phyloP scores from a whole-genome alignment of 2,113 vertebrate genomes.

The Mesocricetus auratus region DNA sequence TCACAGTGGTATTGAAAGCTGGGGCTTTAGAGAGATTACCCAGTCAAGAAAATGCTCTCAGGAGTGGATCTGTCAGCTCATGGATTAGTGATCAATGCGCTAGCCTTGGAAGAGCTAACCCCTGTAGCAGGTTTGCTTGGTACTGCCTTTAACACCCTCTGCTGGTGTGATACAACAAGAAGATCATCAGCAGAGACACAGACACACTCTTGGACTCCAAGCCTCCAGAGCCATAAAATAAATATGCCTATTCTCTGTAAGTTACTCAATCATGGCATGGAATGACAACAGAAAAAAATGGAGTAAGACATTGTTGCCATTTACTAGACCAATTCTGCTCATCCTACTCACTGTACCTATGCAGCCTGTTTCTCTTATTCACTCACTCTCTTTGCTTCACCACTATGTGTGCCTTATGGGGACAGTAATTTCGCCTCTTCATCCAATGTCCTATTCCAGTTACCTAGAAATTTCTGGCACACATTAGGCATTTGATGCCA shows the following conservation, averaged over 20 bases:
- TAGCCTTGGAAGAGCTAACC: background rate
- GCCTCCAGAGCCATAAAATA: background rate
- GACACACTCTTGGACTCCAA: no score
- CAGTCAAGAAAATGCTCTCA: background rate
- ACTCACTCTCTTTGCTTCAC: background rate
- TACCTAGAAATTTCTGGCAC: background rate
- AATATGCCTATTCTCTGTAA: background rate
- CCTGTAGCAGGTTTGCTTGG: background rate
- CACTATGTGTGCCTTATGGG: background rate
- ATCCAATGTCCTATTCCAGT: background rate
- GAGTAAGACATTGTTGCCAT: background rate
- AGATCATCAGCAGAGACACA: background rate
- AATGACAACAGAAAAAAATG: background rate
- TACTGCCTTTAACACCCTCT: background rate
- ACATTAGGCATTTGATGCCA: background rate
- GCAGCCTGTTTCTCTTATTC: no score
- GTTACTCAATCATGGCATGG: background rate
- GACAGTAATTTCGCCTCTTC: background rate
- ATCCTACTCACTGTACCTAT: no score
- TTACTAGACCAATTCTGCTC: background rate
- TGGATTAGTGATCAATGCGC: background rate
- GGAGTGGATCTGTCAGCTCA: no score
- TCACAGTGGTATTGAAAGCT: background rate
- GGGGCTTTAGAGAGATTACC: background rate
- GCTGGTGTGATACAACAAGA: background rate